A percentile compares a stretch with the other conserved stretches of the same genome.
phyloP scores from a whole-genome alignment of 2,797 vertebrate species.

The Halcyon chelicuti region DNA sequence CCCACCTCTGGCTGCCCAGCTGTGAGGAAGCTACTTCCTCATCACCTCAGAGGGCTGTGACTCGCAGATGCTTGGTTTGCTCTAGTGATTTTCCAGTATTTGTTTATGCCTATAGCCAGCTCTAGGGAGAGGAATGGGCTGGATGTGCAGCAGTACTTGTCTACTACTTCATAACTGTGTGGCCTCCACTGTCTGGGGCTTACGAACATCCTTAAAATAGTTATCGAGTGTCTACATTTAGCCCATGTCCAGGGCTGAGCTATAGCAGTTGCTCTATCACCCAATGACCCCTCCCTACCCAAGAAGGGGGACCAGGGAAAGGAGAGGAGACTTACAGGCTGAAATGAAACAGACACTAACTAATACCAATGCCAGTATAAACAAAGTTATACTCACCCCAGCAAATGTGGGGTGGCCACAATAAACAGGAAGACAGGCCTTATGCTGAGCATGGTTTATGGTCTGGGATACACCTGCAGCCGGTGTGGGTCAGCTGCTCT shows the following conservation, averaged over 20 bases:
- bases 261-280: background rate
- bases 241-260: background rate
- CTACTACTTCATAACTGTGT: rapidly evolving
- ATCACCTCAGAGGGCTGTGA: rapidly evolving
- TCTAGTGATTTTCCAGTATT: background rate
- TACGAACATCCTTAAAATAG: background rate
- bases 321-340: background rate
- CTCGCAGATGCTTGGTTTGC: rapidly evolving
- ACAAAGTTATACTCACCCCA: background rate
- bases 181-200: rapidly evolving
- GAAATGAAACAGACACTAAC: background rate
- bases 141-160: rapidly evolving
- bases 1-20: background rate
- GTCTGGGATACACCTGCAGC: background rate
- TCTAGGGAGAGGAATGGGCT: rapidly evolving
- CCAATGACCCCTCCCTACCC: background rate
- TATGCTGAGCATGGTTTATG: background rate
- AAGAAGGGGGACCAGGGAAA: background rate
- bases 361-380: background rate
- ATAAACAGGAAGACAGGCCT: background rate
- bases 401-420: background rate
- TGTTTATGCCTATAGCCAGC: background rate
- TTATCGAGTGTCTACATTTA: background rate
- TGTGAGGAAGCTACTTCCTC: background rate
- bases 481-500: background rate